Evolutionary conservation across 2,113 vertebrate genomes (phyloP).

Genomic region (Ctenomys sociabilis): DNA sequence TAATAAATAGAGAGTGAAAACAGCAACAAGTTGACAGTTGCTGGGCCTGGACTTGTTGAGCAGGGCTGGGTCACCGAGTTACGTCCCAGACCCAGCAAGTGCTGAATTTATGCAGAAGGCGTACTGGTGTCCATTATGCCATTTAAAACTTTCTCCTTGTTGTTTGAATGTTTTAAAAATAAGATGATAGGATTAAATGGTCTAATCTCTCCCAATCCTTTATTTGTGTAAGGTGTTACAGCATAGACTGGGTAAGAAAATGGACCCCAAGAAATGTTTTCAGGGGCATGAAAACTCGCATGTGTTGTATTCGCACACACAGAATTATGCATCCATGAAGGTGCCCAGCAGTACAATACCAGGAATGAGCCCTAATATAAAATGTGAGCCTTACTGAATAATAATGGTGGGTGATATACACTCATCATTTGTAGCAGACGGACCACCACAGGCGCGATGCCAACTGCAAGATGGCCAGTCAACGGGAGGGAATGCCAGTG

Average conservation of each 20-base stretch:
- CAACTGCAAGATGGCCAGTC: too few species aligned
- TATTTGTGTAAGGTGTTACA: neutral
- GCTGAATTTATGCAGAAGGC: neutral
- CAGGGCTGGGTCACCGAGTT: neutral
- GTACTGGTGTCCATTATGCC: neutral
- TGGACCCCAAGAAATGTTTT: neutral
- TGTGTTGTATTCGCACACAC: neutral
- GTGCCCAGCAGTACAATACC: neutral
- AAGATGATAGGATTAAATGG: neutral
- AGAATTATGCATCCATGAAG: neutral
- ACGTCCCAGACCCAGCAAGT: neutral
- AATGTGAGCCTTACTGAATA: neutral
- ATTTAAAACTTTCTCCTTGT: neutral
- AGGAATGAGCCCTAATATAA: neutral
- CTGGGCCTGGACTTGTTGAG: neutral
- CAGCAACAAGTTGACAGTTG: too few species aligned
- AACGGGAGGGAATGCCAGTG: neutral
- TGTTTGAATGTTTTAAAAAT: neutral
- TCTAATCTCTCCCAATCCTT: neutral
- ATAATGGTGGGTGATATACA: neutral
- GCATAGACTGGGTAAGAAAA: neutral
- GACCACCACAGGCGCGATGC: neutral
- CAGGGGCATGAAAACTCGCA: neutral
- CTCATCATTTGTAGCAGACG: neutral
- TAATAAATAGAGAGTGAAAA: neutral